Conservation (phyloP, 2,888 invertebrate genomes). For the Drosophila borborema region DNA sequence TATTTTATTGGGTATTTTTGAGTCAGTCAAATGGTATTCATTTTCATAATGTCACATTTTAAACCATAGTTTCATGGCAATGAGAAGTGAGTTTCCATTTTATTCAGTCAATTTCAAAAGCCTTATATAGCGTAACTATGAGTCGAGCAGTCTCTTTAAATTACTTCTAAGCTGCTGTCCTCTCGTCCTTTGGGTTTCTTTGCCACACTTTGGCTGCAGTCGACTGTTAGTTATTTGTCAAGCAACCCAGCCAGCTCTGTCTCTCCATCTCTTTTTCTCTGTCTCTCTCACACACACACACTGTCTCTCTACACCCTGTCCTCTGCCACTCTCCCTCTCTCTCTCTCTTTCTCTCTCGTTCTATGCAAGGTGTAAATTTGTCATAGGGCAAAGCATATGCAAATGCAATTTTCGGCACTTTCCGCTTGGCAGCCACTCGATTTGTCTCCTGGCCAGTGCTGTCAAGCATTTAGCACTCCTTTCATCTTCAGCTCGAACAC, state of each 20-base stretch:
- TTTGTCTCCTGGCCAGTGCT: slow-evolving; percentile 52
- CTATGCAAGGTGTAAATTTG: slow-evolving; percentile 56
- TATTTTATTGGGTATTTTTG: not conserved
- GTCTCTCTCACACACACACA: not conserved
- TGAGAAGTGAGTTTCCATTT: too few relatives aligned
- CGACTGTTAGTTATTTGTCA: slow-evolving; percentile 54
- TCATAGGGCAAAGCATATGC: slow-evolving; percentile 64
- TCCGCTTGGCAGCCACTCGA: slow-evolving; percentile 67
- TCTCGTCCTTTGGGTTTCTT: slow-evolving; percentile 7
- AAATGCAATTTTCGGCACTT: slow-evolving; percentile 79
- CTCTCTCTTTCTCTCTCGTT: slow-evolving; percentile 5
- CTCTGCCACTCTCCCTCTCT: not conserved
- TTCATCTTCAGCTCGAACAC: slow-evolving; percentile 8
- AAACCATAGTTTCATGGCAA: not conserved
- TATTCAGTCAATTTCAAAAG: not conserved
- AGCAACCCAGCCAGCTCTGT: slow-evolving; percentile 14
- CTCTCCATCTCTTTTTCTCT: not conserved
- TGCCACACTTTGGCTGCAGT: slow-evolving; percentile 18
- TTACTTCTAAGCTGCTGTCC: not conserved
- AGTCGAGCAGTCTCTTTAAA: not conserved
- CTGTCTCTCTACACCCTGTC: not conserved
- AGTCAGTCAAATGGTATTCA: not conserved
- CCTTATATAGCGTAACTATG: not conserved
- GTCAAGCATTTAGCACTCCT: slow-evolving; percentile 18
- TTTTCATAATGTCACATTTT: not conserved